Base-by-base conservation (phyloP, 2,888 invertebrate species). In the Auanema sp. region DNA sequence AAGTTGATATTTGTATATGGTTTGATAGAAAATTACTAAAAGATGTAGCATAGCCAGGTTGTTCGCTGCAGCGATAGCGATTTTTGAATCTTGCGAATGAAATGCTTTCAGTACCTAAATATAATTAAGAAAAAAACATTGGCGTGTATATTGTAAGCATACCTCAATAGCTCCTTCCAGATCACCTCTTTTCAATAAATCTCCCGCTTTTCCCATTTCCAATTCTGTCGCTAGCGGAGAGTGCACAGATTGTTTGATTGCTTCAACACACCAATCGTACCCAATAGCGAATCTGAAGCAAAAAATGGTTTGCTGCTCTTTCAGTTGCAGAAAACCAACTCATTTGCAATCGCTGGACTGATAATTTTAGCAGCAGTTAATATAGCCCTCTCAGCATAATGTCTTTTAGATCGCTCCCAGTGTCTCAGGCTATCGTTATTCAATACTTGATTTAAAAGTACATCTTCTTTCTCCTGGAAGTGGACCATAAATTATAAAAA, bases 301-400 rank as follows among this genome's bases (percentile, higher is more conserved):
- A 23, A 53, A 58, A 58, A 33, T n/a, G n/a, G n/a, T n/a, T n/a
- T n/a, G n/a, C n/a, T n/a, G n/a, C n/a, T n/a, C 14, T 47, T 2
- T 21, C 11, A n/a, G 41, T 62, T 65, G 8, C 33, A 33, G 8
- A 33, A 33, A 18, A 58, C 65, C 60, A 40, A 78, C 79, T 78
- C 72, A 4, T 78, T 88, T 77, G 91, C 91, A 71, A 92, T 90
- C 16, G 90, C 88, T 2, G 91, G 91, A 0, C 92, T 90, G 77
- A 93, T 92, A n/a, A 93, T 87, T 85, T 92, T 92, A 10, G 92
- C 91, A 18, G 92, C 90, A 72, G 90, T 91, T 58, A 92, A 88
- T 76, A 93, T 91, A 70, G 90, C 90, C 78, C 90, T 89, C 80
- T 93, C 92, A 0, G 91, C 91, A 77, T 90, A 89, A 67, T 89